A percentile compares a stretch with the other conserved stretches of the same genome.
These are phyloP conservation scores for Protaetia brevitarsis DNA, from an alignment of 1,140 invertebrate genomes.

Conservation along the genomic window DNA sequence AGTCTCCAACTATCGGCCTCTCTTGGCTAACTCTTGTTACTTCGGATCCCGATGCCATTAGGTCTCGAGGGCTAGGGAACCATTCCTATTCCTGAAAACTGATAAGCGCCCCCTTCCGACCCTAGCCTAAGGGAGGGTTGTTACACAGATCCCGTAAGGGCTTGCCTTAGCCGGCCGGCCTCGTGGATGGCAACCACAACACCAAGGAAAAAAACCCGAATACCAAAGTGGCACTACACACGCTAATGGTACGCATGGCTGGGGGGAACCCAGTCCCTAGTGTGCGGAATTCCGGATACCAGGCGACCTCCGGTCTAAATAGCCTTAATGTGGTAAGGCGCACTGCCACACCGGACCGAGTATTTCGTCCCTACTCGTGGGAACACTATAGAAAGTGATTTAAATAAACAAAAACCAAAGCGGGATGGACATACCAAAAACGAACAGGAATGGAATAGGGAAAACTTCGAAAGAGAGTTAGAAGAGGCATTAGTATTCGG, in stretches of 20 bases:
- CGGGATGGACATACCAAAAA: background rate
- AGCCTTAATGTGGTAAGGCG: background rate
- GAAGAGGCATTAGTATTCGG: no score
- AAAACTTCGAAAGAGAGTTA: background rate
- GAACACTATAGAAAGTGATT: background rate
- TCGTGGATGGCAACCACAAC: background rate
- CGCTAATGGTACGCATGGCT: background rate
- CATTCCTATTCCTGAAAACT: no score
- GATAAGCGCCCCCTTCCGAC: background rate
- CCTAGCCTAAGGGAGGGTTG: background rate
- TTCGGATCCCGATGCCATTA: no score
- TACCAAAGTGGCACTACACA: background rate
- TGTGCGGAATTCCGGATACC: background rate
- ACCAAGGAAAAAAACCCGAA: background rate
- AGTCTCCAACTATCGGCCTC: no score
- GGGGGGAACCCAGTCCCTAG: background rate
- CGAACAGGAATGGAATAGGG: background rate
- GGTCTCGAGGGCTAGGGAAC: no score
- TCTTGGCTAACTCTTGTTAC: no score
- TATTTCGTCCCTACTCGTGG: background rate
- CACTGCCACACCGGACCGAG: background rate
- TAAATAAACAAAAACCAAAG: background rate
- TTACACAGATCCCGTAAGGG: background rate
- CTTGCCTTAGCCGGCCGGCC: background rate
- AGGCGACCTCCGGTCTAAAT: background rate